Conservation (phyloP, 2,888 invertebrate genomes). For the Malthinus flaveolus region DNA sequence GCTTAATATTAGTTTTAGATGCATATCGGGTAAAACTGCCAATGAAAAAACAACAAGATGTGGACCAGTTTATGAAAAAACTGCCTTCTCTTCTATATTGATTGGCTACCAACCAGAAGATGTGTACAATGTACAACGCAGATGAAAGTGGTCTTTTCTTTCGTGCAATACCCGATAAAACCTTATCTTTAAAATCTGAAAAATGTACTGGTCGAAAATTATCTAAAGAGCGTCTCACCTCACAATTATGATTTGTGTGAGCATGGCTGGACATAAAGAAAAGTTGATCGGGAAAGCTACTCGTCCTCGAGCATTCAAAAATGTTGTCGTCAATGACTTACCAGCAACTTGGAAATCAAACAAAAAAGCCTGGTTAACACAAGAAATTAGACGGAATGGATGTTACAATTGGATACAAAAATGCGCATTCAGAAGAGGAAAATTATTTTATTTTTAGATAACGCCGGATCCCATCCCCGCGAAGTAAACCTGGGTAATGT, state of each 20-base stretch:
- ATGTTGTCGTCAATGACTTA: neutral
- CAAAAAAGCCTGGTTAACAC: too few relatives aligned
- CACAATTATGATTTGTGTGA: slow-evolving; percentile 34
- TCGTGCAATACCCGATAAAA: slow-evolving; percentile 42
- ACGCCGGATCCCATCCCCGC: too few relatives aligned
- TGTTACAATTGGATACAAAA: too few relatives aligned
- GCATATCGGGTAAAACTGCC: slow-evolving; percentile 33
- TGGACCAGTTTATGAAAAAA: slow-evolving; percentile 30
- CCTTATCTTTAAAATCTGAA: slow-evolving; percentile 36
- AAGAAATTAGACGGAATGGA: too few relatives aligned
- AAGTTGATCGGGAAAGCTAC: slow-evolving; percentile 1
- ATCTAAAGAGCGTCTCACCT: slow-evolving; percentile 38
- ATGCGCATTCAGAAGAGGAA: too few relatives aligned
- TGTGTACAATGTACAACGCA: slow-evolving; percentile 33
- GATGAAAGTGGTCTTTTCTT: too few relatives aligned
- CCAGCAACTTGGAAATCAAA: neutral
- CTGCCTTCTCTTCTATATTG: slow-evolving; percentile 25
- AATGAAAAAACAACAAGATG: slow-evolving; percentile 33
- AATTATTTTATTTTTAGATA: too few relatives aligned
- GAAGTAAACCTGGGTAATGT: too few relatives aligned
- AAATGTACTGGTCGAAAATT: slow-evolving; percentile 39
- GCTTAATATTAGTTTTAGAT: slow-evolving; percentile 34
- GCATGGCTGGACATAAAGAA: slow-evolving; percentile 19
- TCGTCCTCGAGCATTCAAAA: neutral
- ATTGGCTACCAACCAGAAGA: slow-evolving; percentile 28